phyloP scores from a whole-genome alignment of 2,888 invertebrate genomes.

The Ormyrus thymus region DNA sequence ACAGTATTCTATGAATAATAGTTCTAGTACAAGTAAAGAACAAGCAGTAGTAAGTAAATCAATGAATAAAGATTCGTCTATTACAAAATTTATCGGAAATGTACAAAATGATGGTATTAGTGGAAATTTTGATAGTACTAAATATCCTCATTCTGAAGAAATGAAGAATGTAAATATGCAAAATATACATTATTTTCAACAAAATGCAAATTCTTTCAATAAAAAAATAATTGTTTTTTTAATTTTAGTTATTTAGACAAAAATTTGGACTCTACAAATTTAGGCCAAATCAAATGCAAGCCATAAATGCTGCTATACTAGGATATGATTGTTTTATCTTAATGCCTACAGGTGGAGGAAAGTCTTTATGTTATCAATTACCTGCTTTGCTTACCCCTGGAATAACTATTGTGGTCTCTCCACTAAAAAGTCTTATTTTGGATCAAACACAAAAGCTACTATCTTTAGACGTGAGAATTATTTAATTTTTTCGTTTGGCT shows the following conservation, averaged over 20 bases:
- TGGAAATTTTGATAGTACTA: constrained; percentile 84
- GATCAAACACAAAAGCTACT: constrained; percentile 94
- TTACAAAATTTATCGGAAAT: constrained; percentile 78
- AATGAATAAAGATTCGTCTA: neutral
- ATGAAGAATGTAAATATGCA: constrained; percentile 77
- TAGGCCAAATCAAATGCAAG: constrained; percentile 95
- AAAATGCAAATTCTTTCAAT: neutral
- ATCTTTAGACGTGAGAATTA: constrained; percentile 84
- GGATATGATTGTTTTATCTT: constrained; percentile 94
- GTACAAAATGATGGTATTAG: constrained; percentile 84
- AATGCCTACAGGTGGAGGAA: constrained; percentile 99
- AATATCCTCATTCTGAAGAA: constrained; percentile 82
- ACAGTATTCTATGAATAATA: neutral
- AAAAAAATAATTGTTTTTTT: constrained; percentile 1
- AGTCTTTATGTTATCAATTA: constrained; percentile 93
- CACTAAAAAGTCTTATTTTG: constrained; percentile 93
- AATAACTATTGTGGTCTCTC: constrained; percentile 95
- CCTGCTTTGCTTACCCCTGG: constrained; percentile 91
- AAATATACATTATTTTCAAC: neutral
- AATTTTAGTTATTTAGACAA: constrained; percentile 79
- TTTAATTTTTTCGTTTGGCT: neutral
- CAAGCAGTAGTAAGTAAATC: neutral
- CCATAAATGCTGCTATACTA: constrained; percentile 93
- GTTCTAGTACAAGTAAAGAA: neutral
- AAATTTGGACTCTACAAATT: constrained; percentile 93